Base-by-base conservation (phyloP, 2,113 vertebrate species). In the Tyrannus savana region DNA sequence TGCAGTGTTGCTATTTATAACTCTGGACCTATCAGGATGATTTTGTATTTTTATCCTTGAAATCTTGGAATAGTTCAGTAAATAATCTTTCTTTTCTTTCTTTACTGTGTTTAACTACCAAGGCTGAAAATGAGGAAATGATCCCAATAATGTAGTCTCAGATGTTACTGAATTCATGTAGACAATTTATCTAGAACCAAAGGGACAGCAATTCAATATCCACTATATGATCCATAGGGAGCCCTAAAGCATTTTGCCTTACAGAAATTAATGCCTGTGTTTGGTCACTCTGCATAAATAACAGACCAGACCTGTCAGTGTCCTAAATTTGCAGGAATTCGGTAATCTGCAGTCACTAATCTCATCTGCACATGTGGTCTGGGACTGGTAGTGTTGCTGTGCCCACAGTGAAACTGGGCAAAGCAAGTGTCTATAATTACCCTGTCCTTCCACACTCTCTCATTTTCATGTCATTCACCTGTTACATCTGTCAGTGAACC, bases 31-130 rank as follows among this genome's bases (percentile, higher is more conserved):
- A 71, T 83, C 33, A 77, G 12, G 25, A 71, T 71, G 30, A 71
- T 27, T 78, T 22, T 16, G 11, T 37, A 39, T 67, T 69, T n/a
- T n/a, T 3, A 0, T 2, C 60, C 31, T 35, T 64, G 59, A 80
- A 89, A 95, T 67, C 76, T 84, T 89, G 53, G 42, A 91, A 93
- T 80, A 93, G 72, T 77, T 93, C 78, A 83, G 28, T 55, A 88
- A 94, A 95, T 77, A 19, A 87, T 78, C 50, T 82, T 89, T 91
- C 59, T 18, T 84, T 93, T 86, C 42, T 94, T 92, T 76, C 44
- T 91, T 95, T 95, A 68, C 66, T 58, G 12, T 4, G 0, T 89
- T 83, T 84, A 93, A 89, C 71, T 10, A 89, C 49, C 2, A 55
- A 25, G 47, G 58, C 53, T 85, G 79, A 82, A 39, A 73, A 82